Evolutionary conservation across 2,113 vertebrate species (phyloP).

Genomic region (Pelodiscus sinensis): DNA sequence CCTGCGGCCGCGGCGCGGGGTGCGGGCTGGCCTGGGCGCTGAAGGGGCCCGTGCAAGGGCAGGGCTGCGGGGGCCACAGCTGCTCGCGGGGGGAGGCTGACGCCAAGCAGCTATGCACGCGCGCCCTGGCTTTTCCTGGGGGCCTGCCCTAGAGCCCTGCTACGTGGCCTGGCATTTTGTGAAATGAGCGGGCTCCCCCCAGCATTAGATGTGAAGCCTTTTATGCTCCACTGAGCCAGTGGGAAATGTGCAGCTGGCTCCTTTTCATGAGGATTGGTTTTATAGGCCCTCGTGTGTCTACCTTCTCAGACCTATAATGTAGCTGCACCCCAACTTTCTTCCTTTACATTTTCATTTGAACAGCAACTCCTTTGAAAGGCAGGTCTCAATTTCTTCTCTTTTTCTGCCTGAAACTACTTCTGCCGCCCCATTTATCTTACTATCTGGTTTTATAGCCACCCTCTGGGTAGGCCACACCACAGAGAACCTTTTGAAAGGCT

Average conservation of each 20-base stretch:
- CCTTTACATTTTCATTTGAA: not conserved
- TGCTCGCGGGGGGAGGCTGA: no score
- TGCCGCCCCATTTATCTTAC: not conserved
- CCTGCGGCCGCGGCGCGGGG: not conserved
- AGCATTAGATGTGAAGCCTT: not conserved
- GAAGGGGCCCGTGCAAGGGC: not conserved
- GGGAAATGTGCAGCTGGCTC: not conserved
- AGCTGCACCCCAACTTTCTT: not conserved
- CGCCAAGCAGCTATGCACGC: no score
- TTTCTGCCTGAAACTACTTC: not conserved
- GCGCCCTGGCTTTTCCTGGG: not conserved
- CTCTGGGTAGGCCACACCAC: not conserved
- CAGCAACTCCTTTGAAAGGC: not conserved
- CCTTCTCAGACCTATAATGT: not conserved
- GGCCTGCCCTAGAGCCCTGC: not conserved
- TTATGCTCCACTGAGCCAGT: slow-evolving; percentile 19
- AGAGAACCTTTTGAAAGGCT: not conserved
- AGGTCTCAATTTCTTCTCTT: not conserved
- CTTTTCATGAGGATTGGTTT: slow-evolving; percentile 16
- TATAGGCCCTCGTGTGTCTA: not conserved
- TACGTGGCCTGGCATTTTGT: slow-evolving; percentile 15
- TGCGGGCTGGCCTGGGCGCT: not conserved
- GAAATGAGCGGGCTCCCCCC: not conserved
- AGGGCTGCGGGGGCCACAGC: no score
- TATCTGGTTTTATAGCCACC: not conserved